phyloP scores from a whole-genome alignment of 2,113 vertebrate species.

The Hyla sarda region DNA sequence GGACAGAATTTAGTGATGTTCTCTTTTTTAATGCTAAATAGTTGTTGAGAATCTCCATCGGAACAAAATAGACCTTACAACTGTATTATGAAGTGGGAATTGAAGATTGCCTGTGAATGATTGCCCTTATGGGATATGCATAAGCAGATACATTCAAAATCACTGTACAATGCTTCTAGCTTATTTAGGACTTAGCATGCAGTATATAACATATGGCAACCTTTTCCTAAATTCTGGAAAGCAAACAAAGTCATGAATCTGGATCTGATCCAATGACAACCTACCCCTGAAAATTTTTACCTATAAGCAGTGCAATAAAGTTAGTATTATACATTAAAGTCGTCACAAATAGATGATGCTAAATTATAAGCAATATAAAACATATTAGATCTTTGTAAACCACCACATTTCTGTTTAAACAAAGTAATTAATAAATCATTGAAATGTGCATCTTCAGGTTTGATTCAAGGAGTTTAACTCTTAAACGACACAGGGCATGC shows the following conservation, averaged over 20 bases:
- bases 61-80: conserved; percentile 30
- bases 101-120: conserved; percentile 35
- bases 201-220: conserved; percentile 13
- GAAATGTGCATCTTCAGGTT: too few relatives aligned
- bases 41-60: conserved; percentile 3
- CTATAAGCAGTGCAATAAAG: not conserved
- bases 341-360: not conserved
- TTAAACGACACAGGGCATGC: too few relatives aligned
- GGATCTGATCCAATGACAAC: not conserved
- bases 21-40: conserved; percentile 34
- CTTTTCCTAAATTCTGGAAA: not conserved
- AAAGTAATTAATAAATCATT: too few relatives aligned
- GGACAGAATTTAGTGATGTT: conserved; percentile 25
- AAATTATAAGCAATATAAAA: too few relatives aligned
- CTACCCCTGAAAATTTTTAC: not conserved
- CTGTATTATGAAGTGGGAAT: not conserved
- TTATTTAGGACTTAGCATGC: conserved; percentile 2
- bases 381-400: too few relatives aligned
- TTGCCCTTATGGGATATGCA: conserved; percentile 22
- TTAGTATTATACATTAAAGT: not conserved
- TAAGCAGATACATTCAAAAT: conserved; percentile 17
- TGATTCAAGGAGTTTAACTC: too few relatives aligned
- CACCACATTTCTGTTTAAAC: too few relatives aligned
- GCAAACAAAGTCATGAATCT: conserved; percentile 2
- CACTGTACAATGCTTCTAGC: conserved; percentile 31